Evolutionary conservation across 2,888 invertebrate species (phyloP).

Genomic region (Sicus ferrugineus): DNA sequence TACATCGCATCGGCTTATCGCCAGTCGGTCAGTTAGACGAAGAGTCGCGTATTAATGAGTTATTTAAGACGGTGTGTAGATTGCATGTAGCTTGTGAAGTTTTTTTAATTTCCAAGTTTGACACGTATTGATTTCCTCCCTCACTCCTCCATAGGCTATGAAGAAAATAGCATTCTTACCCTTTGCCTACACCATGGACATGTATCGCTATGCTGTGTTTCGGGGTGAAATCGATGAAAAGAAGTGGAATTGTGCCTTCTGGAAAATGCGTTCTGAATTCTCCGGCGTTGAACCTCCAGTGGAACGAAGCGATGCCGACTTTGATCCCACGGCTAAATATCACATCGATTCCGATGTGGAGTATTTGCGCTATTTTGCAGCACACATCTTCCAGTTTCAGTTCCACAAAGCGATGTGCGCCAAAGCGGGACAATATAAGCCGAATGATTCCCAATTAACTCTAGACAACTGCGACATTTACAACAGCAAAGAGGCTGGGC

Average conservation of each 20-base stretch:
- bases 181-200: conserved; percentile 74
- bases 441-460: conserved; percentile 71
- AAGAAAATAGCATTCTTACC: conserved; percentile 76
- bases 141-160: conserved; percentile 58
- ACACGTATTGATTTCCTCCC: background rate
- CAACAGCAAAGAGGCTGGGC: conserved; percentile 80
- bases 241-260: conserved; percentile 74
- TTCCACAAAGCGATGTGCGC: conserved; percentile 76
- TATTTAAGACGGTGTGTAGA: conserved; percentile 64
- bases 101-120: no score
- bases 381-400: conserved; percentile 82
- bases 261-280: conserved; percentile 70
- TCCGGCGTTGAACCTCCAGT: conserved; percentile 75
- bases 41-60: conserved; percentile 71
- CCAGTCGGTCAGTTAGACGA: conserved; percentile 71
- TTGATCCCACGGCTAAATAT: conserved; percentile 80
- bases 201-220: conserved; percentile 76
- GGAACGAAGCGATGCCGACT: conserved; percentile 71
- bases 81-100: no score
- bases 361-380: conserved; percentile 75
- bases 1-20: conserved; percentile 72
- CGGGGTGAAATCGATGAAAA: conserved; percentile 68
- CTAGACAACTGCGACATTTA: conserved; percentile 88
- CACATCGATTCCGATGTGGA: conserved; percentile 77
- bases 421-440: conserved; percentile 80